Evolutionary conservation across 64 coral and sea anemone genomes (phyloP).

Genomic region (Orbicella faveolata): DNA sequence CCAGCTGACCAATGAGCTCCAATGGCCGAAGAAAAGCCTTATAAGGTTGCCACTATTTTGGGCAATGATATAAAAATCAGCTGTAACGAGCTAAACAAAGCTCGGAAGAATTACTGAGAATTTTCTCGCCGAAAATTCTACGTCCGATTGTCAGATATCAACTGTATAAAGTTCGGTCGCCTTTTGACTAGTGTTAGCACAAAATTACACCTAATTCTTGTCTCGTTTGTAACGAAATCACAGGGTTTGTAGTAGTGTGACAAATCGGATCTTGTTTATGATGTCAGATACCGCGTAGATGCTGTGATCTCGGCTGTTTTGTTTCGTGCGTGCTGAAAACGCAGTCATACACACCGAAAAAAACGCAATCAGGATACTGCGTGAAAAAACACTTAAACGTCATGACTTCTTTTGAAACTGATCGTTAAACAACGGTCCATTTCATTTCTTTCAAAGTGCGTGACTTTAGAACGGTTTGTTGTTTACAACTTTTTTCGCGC

Average conservation of each 20-base stretch:
- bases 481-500: slow-evolving; percentile 17
- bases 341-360: neutral
- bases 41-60: slow-evolving; percentile 93
- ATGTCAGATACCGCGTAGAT: slow-evolving; percentile 29
- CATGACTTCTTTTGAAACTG: slow-evolving; percentile 16
- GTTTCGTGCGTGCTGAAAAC: slow-evolving; percentile 36
- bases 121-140: slow-evolving; percentile 2
- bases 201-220: neutral
- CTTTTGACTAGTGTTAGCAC: neutral
- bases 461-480: slow-evolving; percentile 11
- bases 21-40: slow-evolving; percentile 69
- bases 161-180: neutral
- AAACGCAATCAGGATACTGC: slow-evolving; percentile 17
- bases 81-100: slow-evolving; percentile 43
- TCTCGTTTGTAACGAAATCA: neutral
- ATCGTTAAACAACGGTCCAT: neutral
- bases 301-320: slow-evolving; percentile 33
- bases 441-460: neutral
- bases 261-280: slow-evolving; percentile 8
- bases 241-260: slow-evolving; percentile 12
- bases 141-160: neutral
- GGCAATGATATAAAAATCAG: slow-evolving; percentile 94
- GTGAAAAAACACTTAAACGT: slow-evolving; percentile 13
- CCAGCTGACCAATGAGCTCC: slow-evolving; percentile 68
- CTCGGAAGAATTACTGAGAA: neutral